phyloP scores from a whole-genome alignment of 2,113 vertebrate genomes.

The Mormyrus iriodes region DNA sequence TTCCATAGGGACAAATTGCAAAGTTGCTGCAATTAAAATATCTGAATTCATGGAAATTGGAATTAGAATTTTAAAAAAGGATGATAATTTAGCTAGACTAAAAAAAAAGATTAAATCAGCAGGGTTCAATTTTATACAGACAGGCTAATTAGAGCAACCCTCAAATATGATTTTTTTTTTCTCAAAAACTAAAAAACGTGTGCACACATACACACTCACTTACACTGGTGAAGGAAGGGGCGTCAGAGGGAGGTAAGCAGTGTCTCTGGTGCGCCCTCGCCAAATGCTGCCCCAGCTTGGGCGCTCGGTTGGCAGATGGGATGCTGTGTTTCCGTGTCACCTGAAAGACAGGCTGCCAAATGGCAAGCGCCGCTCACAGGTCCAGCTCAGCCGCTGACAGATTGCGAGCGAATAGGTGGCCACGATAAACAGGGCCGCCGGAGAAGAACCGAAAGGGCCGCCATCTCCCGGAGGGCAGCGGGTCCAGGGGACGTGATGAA shows the following conservation, averaged over 20 bases:
- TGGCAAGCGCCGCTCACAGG: constrained; percentile 42
- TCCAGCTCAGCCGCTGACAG: constrained; percentile 51
- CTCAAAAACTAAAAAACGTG: constrained; percentile 19
- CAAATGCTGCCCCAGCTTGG: constrained; percentile 42
- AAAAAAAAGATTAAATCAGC: constrained; percentile 41
- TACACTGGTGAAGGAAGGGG: constrained; percentile 11
- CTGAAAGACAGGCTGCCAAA: constrained; percentile 55
- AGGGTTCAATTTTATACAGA: constrained; percentile 25
- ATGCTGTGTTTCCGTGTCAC: constrained; percentile 52
- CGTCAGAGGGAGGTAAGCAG: constrained; percentile 4
- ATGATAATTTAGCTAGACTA: constrained; percentile 15
- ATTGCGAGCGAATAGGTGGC: constrained; percentile 64
- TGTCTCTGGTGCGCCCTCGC: constrained; percentile 29
- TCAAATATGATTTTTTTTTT: constrained; percentile 24
- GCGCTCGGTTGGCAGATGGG: constrained; percentile 58
- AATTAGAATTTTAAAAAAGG: constrained; percentile 32
- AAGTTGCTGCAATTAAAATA: neutral
- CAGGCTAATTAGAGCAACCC: constrained; percentile 34
- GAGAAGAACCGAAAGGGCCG: constrained; percentile 50
- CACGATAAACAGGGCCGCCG: constrained; percentile 62
- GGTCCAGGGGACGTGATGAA: constrained; percentile 39
- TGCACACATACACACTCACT: neutral
- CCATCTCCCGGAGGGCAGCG: constrained; percentile 38
- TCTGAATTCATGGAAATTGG: neutral
- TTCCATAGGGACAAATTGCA: neutral